Conservation (phyloP, 1,140 invertebrate species). For the Calosoma granatense region DNA sequence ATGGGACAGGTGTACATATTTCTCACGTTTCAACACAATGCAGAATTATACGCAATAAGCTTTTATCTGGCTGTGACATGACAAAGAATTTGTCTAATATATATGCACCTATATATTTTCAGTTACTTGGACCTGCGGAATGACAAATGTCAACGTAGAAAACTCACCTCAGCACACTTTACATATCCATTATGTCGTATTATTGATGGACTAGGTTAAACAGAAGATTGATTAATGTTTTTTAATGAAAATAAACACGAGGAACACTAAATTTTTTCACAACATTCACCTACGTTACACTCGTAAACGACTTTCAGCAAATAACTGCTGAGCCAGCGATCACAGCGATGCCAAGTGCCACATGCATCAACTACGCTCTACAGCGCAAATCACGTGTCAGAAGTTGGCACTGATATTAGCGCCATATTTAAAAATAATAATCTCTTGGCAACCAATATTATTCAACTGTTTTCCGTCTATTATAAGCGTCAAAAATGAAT, state of each 20-base stretch:
- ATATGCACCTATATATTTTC: neutral
- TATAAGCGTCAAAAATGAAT: slow-evolving; percentile 25
- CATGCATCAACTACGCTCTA: neutral
- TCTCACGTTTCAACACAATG: slow-evolving; percentile 7
- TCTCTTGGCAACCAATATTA: neutral
- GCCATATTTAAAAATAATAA: neutral
- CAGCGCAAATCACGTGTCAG: neutral
- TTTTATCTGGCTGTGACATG: slow-evolving; percentile 3
- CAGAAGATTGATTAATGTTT: neutral
- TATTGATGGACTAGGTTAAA: neutral
- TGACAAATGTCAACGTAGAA: neutral
- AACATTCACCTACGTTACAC: neutral
- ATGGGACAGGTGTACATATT: neutral
- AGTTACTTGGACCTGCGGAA: neutral
- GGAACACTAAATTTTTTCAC: slow-evolving; percentile 2
- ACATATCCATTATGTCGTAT: neutral
- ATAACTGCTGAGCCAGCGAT: neutral
- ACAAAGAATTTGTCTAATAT: slow-evolving; percentile 2
- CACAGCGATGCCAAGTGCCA: neutral
- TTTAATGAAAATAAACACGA: neutral
- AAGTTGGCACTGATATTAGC: neutral
- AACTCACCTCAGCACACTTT: neutral
- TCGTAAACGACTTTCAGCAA: neutral
- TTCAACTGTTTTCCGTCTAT: neutral
- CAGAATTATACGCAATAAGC: slow-evolving; percentile 3